Base-by-base conservation (phyloP, 2,113 vertebrate genomes). In the Bubalus kerabau region DNA sequence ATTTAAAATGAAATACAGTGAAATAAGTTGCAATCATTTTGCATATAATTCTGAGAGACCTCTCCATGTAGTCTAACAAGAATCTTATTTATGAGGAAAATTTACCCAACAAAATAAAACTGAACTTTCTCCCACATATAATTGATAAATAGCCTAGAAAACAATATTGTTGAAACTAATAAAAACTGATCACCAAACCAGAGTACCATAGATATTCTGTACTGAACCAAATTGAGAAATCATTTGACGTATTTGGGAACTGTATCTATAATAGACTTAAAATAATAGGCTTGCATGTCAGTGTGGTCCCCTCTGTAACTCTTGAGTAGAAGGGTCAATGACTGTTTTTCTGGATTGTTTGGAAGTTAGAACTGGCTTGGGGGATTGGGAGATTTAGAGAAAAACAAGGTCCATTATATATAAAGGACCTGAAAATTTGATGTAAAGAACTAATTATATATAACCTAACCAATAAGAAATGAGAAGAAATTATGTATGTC, bases 101-200 rank as follows among this genome's bases (percentile, higher is more conserved):
- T 88, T 50, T 86, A 94, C 4, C 10, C 19, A 90, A 94, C 40
- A 94, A 92, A 97, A 89, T 91, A 95, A 67, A 90, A 86, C 52
- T 78, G 56, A 85, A 88, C 2, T 91, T 88, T 92, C 19, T 92
- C 40, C 7, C 13, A 59, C 8, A 86, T 48, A 87, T 85, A 95
- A 89, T 16, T 54, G 23, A 83, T 86, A 82, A 95, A 26, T 56
- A 88, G 15, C 15, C n/a, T 67, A 76, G 86, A 59, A 84, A 83
- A 24, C 40, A 89, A 54, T 87, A 50, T 52, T 84, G 50, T 32
- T 91, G 56, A 96, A 81, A 76, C 23, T 76, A 90, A 92, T 40
- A 83, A 97, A 93, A 96, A 48, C 23, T 92, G 76, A 60, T 48
- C 60, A 59, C 71, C 23, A 85, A 54, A 76, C 15, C 23, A 76